These are phyloP conservation scores for Premnoplex brunnescens DNA, from an alignment of 2,797 vertebrate genomes.

Conservation along the genomic window DNA sequence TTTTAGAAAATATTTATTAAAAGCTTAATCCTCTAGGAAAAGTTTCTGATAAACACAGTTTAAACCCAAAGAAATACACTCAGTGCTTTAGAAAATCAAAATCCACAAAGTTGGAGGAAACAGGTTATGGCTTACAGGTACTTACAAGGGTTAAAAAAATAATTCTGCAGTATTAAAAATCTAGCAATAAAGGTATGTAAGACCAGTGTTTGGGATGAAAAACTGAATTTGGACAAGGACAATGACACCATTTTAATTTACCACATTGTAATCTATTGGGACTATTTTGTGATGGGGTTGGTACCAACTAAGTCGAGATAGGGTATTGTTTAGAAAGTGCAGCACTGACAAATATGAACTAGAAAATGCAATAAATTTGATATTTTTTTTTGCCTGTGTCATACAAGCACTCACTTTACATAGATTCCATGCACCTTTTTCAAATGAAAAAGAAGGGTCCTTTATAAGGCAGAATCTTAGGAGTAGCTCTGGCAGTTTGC, in stretches of 20 bases:
- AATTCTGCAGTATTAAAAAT: not conserved
- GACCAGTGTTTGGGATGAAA: not conserved
- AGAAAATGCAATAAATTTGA: not conserved
- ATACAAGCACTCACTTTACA: not conserved
- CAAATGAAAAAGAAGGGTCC: not conserved
- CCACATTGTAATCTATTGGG: not conserved
- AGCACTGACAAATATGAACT: not conserved
- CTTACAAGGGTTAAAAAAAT: not conserved
- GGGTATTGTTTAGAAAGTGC: not conserved
- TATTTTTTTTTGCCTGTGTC: not conserved
- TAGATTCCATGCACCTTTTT: not conserved
- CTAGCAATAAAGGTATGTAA: not conserved
- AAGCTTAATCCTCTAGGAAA: not conserved
- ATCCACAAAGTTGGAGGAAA: not conserved
- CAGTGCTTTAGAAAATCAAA: not conserved
- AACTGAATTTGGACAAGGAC: not conserved
- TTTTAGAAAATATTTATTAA: not conserved
- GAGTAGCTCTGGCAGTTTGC: not conserved
- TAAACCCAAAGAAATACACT: not conserved
- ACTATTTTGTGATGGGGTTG: not conserved
- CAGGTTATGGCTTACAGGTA: not conserved
- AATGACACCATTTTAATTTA: not conserved
- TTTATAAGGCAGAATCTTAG: not conserved
- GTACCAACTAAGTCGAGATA: fast-evolving
- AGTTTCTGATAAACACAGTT: not conserved